A percentile compares a stretch with the other conserved stretches of the same genome.
Evolutionary conservation across 2,888 invertebrate genomes (phyloP).

Genomic region (Hypercompe scribonia): DNA sequence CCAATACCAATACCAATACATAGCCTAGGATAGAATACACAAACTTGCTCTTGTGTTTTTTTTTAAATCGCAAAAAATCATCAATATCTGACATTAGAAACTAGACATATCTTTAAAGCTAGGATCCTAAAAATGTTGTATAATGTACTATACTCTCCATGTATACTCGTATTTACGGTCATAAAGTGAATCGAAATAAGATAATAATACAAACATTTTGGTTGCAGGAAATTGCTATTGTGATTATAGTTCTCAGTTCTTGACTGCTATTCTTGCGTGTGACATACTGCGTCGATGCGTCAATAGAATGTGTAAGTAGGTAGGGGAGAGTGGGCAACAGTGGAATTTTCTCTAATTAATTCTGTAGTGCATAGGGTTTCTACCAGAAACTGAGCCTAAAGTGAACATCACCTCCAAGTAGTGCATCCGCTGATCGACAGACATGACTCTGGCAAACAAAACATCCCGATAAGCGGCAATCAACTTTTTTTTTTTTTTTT

Average conservation of each 20-base stretch:
- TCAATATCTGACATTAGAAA: not conserved
- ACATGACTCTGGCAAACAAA: too few relatives aligned
- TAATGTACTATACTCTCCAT: not conserved
- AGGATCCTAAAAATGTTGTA: too few relatives aligned
- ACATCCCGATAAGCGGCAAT: too few relatives aligned
- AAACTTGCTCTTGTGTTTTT: not conserved
- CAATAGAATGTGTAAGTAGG: constrained; percentile 75
- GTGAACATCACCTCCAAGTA: too few relatives aligned
- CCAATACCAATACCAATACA: not conserved
- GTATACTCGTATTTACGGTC: not conserved
- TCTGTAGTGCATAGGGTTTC: too few relatives aligned
- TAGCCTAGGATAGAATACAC: not conserved
- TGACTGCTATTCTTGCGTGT: constrained; percentile 76
- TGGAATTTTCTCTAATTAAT: not conserved
- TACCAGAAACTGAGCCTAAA: too few relatives aligned
- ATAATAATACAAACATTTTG: not conserved
- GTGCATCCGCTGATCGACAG: too few relatives aligned
- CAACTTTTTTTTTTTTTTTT: too few relatives aligned
- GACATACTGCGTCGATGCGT: constrained; percentile 77
- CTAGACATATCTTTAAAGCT: not conserved
- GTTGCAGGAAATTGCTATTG: constrained; percentile 76
- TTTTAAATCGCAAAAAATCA: too few relatives aligned
- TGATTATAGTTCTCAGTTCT: constrained; percentile 77
- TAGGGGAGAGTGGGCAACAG: not conserved
- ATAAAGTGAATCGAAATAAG: not conserved